Conservation (phyloP, 2,797 vertebrate genomes). For the Alexandromys oeconomus region DNA sequence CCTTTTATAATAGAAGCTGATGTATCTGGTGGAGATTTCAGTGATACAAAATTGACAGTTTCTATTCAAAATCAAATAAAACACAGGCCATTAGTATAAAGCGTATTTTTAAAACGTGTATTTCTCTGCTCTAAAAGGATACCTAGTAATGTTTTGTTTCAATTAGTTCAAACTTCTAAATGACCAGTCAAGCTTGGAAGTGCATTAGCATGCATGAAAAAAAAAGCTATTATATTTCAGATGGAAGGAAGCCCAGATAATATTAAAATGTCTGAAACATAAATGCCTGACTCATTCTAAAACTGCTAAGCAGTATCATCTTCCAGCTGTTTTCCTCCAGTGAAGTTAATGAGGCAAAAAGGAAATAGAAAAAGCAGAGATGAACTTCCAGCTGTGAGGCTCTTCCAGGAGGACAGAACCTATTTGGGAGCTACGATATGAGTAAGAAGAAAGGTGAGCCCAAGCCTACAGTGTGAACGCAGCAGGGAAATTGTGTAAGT, state of each 20-base stretch:
- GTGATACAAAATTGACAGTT: neutral
- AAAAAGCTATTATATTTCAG: slow-evolving; percentile 2
- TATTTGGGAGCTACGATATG: neutral
- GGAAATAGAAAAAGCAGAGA: neutral
- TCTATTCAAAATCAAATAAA: neutral
- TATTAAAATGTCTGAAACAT: neutral
- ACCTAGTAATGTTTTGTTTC: neutral
- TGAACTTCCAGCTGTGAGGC: neutral
- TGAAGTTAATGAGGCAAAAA: neutral
- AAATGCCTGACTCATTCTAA: neutral
- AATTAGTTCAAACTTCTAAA: neutral
- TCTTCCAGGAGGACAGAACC: neutral
- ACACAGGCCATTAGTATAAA: neutral
- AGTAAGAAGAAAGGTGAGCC: neutral
- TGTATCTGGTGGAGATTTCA: neutral
- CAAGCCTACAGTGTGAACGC: neutral
- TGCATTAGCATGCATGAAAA: neutral
- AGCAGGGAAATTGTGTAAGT: neutral
- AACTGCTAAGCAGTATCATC: neutral
- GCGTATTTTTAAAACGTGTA: neutral
- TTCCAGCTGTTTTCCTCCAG: neutral
- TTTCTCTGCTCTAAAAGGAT: neutral
- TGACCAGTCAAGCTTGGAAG: neutral
- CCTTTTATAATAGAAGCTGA: neutral
- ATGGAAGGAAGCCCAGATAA: neutral